Base-by-base conservation (phyloP, 2,797 vertebrate species). In the Pseudochirops cupreus region DNA sequence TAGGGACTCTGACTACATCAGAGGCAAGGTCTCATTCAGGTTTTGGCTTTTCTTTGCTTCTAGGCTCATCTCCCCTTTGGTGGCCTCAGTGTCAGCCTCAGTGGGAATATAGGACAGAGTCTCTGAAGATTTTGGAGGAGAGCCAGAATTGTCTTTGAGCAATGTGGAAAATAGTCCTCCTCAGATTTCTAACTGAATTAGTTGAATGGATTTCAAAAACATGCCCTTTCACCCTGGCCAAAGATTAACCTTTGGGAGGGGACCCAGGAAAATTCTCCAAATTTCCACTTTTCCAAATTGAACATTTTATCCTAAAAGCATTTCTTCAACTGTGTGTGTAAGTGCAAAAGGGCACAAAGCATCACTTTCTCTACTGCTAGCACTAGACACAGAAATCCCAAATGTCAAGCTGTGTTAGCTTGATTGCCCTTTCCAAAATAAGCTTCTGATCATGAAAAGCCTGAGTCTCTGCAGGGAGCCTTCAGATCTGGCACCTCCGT, bases 271-370 rank as follows among this genome's bases (percentile, higher is more conserved):
- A 95, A 46, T 87, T 26, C 3, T 11, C 4, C 28, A 90, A 29
- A 91, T 92, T 95, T 95, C 39, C 46, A 92, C 31, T 56, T 93
- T 26, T 92, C 58, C n/a, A 95, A 96, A 91, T 92, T 55, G 28
- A 59, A 96, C 91, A 13, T 95, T 87, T 53, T 14, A 91, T 74
- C 13, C 57, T 94, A 95, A 95, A 93, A 93, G 90, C 87, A 39
- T 33, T 91, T 90, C 96, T 95, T 94, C 5, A 91, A 31, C 50
- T 91, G 74, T 50, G 74, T 91, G 91, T 94, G n/a, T 57, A 58
- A 59, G 18, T 95, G 58, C 91, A 92, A 92, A 39, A 26, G 46
- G 7, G 82, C 58, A 39, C 52, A 50, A 54, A 62, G 46, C 82
- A 39, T 58, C 57, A 21, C 39, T 33, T 91, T 46, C 54, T 54